Base-by-base conservation (phyloP, 2,113 vertebrate genomes). In the Desmodus rotundus region DNA sequence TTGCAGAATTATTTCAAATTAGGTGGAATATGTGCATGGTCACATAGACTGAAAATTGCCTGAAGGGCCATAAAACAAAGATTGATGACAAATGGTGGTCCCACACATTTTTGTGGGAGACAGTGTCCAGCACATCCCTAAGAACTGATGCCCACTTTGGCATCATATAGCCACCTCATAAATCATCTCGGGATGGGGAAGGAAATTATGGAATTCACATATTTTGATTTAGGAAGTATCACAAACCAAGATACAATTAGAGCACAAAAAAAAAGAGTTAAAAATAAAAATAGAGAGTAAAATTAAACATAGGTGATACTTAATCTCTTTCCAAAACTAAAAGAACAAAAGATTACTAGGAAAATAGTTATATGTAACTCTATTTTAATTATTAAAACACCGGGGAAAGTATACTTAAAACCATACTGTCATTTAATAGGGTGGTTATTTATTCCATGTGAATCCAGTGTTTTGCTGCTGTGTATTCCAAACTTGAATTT, bases 1-100 rank as follows among this genome's bases (percentile, higher is more conserved):
- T 96, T 85, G 89, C 93, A 96, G 96, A 98, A 97, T 97, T 96
- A 98, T 97, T 98, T 98, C 96, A 97, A 97, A 97, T 97, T 96
- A 96, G 87, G 92, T 94, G 95, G 96, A 94, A 94, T 94, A 97
- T 96, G 96, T 96, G 95, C 97, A 38, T 93, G 96, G 97, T 97
- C 97, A 98, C 97, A 97, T 84, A 95, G 93, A 72, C 36, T 96
- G 97, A 96, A 97, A 98, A 97, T 97, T 95, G 96, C 80, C 87
- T 93, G 33, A 87, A 93, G 78, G 82, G 87, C 92, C 83, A 73
- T 97, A 97, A 96, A 96, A 97, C 97, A 95, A 96, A 97, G 91
- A 93, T n/a, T 92, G 93, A 93, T 77, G 80, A 93, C 93, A 93
- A 96, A 96, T 73, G 87, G 92, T 56, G 83, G 78, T 70, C 81